Conservation (phyloP, 2,113 vertebrate genomes). For the Vimba vimba region DNA sequence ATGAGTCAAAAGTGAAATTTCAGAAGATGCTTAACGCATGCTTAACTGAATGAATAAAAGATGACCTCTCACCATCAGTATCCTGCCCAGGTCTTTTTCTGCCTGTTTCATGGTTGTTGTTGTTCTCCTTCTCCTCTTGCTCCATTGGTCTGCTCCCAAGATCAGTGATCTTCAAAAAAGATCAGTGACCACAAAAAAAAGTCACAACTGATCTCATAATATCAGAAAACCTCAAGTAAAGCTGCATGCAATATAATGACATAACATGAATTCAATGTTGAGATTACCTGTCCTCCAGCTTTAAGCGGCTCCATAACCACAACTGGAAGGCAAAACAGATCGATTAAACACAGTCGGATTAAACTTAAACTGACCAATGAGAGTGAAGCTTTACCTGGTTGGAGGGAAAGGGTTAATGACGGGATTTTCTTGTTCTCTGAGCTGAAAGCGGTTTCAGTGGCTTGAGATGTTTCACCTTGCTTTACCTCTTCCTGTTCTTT, state of each 20-base stretch:
- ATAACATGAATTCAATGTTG: not conserved
- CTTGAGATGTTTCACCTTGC: constrained; percentile 46
- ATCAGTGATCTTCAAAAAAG: constrained; percentile 14
- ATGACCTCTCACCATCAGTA: constrained; percentile 50
- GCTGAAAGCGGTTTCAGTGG: constrained; percentile 12
- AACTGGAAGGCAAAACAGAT: constrained; percentile 59
- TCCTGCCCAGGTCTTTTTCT: constrained; percentile 65
- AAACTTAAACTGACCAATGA: not conserved
- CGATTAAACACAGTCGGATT: not conserved
- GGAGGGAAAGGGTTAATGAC: constrained; percentile 71
- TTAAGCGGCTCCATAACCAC: constrained; percentile 75
- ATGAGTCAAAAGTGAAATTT: not conserved
- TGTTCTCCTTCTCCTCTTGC: constrained; percentile 55
- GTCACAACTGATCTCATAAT: not conserved
- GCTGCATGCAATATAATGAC: not conserved
- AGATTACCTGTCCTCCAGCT: constrained; percentile 61
- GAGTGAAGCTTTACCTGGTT: constrained; percentile 67
- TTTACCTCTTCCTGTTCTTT: constrained; percentile 58
- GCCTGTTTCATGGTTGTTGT: constrained; percentile 47
- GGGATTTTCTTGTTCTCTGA: constrained; percentile 68
- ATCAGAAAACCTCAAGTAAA: not conserved
- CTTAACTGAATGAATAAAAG: not conserved
- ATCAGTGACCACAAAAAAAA: not conserved
- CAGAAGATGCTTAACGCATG: not conserved
- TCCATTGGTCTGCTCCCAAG: constrained; percentile 46